These are phyloP conservation scores for Geotrypetes seraphini DNA, from an alignment of 2,797 vertebrate species.

Conservation along the genomic window DNA sequence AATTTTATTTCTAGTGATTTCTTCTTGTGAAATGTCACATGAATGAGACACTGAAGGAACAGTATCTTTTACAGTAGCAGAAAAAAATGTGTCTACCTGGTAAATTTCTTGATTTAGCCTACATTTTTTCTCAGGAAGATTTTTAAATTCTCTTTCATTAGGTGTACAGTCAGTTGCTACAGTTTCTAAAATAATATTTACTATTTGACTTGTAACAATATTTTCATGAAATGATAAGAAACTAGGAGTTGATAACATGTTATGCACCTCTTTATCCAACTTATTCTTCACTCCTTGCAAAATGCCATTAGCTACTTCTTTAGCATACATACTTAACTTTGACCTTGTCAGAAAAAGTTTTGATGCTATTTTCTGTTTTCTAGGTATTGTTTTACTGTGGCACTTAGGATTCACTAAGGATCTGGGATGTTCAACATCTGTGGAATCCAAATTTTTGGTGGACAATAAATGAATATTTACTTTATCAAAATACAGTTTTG, in stretches of 20 bases:
- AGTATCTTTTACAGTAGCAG: no score
- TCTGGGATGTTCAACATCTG: neutral
- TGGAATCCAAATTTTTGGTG: neutral
- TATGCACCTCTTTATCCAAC: slow-evolving; percentile 17
- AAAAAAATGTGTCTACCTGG: no score
- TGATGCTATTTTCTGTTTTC: neutral
- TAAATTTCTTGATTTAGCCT: no score
- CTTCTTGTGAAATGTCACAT: no score
- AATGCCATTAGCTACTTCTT: slow-evolving; percentile 24
- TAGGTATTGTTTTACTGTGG: no score
- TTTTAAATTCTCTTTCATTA: neutral
- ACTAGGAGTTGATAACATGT: slow-evolving; percentile 5
- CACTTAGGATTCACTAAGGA: neutral
- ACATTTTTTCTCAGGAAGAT: no score
- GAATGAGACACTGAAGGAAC: no score
- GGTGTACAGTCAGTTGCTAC: slow-evolving; percentile 10
- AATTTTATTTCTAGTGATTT: no score
- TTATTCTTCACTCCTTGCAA: slow-evolving; percentile 23
- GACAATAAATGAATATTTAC: neutral
- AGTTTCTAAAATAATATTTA: slow-evolving; percentile 18
- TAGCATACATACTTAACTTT: slow-evolving; percentile 25
- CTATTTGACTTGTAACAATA: slow-evolving; percentile 17
- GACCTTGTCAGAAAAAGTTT: slow-evolving; percentile 1
- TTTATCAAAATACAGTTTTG: no score
- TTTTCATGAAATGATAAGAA: slow-evolving; percentile 1